phyloP scores from a whole-genome alignment of 2,113 vertebrate species.

The Smithornis capensis region DNA sequence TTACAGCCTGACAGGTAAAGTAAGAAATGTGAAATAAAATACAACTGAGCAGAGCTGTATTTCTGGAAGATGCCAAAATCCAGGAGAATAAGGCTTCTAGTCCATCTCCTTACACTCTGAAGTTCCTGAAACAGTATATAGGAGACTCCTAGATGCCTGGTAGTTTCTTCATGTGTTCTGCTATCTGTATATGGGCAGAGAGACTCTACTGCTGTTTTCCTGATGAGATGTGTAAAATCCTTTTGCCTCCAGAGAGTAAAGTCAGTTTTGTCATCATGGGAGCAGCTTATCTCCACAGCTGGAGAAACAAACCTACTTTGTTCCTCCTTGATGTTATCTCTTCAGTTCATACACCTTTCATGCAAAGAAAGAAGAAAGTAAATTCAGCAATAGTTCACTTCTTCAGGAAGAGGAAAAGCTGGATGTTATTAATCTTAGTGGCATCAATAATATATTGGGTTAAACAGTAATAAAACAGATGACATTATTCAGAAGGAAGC shows the following conservation, averaged over 20 bases:
- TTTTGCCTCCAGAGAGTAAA: background rate
- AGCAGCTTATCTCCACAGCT: background rate
- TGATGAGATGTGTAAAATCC: background rate
- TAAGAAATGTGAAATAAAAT: background rate
- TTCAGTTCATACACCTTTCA: background rate
- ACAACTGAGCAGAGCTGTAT: background rate
- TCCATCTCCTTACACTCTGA: background rate
- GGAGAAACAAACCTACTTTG: background rate
- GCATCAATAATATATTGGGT: background rate
- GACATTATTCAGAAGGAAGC: background rate
- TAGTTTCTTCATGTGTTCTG: background rate
- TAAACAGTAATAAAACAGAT: background rate
- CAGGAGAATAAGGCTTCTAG: background rate
- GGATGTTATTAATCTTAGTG: background rate
- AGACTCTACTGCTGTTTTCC: background rate
- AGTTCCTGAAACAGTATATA: background rate
- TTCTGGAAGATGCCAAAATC: background rate
- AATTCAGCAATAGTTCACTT: background rate
- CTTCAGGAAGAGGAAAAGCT: background rate
- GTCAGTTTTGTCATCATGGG: background rate
- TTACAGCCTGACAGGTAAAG: background rate
- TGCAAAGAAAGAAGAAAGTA: background rate
- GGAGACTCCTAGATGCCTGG: background rate
- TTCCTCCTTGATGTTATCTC: background rate
- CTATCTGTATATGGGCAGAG: background rate